phyloP scores from a whole-genome alignment of 92 coral and sea anemone species.

The Bergia sp. region DNA sequence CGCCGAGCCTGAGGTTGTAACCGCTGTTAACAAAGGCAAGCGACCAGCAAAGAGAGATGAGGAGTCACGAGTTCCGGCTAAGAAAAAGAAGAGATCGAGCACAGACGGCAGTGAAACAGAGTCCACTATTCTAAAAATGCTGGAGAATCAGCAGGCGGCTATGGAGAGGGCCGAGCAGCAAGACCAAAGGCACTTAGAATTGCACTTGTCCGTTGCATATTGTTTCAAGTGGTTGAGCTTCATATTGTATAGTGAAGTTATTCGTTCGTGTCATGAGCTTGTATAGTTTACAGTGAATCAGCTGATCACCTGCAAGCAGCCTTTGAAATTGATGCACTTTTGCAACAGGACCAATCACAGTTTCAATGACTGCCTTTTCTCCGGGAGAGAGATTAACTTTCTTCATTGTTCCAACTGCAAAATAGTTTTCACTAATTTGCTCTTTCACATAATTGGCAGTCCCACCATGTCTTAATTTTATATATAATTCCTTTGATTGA shows the following conservation, averaged over 20 bases:
- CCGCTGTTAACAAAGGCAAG: not conserved
- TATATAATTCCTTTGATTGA: conserved; percentile 38
- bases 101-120: too few relatives aligned
- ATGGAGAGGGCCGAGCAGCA: not conserved
- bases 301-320: conserved; percentile 45
- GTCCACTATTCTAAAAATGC: too few relatives aligned
- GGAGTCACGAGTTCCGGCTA: conserved; percentile 35
- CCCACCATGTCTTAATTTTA: conserved; percentile 37
- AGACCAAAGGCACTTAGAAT: conserved; percentile 40
- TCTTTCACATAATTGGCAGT: conserved; percentile 17
- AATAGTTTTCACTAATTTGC: conserved; percentile 34
- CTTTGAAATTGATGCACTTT: conserved; percentile 50
- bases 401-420: conserved; percentile 53
- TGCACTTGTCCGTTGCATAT: conserved; percentile 47
- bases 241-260: conserved; percentile 51
- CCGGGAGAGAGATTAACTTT: conserved; percentile 35
- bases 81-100: conserved; percentile 4
- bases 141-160: too few relatives aligned
- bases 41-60: conserved; percentile 16
- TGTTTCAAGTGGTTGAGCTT: conserved; percentile 1
- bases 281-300: conserved; percentile 61
- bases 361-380: conserved; percentile 58
- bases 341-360: conserved; percentile 44
- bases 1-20: too few relatives aligned
- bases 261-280: conserved; percentile 64